Base-by-base conservation (phyloP, 2,113 vertebrate species). In the Dendropsophus ebraccatus region DNA sequence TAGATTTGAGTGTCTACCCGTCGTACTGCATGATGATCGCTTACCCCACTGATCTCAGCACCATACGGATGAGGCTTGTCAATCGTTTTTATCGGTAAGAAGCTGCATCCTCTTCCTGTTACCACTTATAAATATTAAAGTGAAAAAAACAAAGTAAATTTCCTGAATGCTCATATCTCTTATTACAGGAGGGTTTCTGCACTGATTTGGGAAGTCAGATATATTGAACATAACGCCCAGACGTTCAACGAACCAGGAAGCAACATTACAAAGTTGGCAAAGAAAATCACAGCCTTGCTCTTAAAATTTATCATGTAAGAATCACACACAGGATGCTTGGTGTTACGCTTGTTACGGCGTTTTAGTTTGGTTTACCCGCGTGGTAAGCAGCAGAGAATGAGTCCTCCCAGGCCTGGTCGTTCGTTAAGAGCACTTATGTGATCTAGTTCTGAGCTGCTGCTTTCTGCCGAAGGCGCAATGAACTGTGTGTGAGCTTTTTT, bases 221-320 rank as follows among this genome's bases (percentile, higher is more conserved):
- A 96, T 50, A 97, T 99, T 89, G 96, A 96, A 89, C 95, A 96
- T 86, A 99, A 99, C 49, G 97, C 98, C 84, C 95, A 93, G 87
- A 98, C 96, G 86, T 99, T 99, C 92, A 99, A 99, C 75, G 98
- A 97, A 90, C 97, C 97, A 32, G 94, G 94, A n/a, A 99, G 98
- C 92, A 95, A 96, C 88, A 99, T 99, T 88, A 95, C 97, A 85
- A 93, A 93, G 87, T 97, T 97, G 62, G 97, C 97, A 78, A 99
- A 97, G 92, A 95, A 96, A 88, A 96, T 99, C 90, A 96, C 97
- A 5, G 96, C 96, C 47, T 95, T 95, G 77, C 96, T 99, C n/a
- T 89, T 98, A 41, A 96, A 95, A 86, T 99, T 97, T 86, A 96
- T 99, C 87, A 96, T 95, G 98, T 99, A 93, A 89, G 97, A 23